These are phyloP conservation scores for Drosophila albomicans DNA, from an alignment of 1,140 invertebrate genomes.

Conservation along the genomic window DNA sequence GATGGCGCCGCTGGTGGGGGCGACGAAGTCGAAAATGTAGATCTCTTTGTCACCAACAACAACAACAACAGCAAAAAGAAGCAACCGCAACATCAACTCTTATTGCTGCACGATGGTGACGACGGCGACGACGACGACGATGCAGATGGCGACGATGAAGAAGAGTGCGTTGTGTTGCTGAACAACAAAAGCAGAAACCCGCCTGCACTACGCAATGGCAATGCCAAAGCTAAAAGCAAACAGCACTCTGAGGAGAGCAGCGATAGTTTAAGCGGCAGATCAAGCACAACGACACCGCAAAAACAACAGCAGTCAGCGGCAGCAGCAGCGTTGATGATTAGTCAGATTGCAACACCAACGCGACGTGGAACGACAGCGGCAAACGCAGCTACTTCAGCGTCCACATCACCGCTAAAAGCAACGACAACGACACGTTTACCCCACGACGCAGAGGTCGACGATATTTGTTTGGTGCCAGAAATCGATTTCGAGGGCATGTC, in stretches of 20 bases:
- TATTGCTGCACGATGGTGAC: slow-evolving; percentile 42
- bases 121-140: slow-evolving; percentile 52
- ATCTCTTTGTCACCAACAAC: slow-evolving; percentile 12
- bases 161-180: slow-evolving; percentile 52
- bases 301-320: slow-evolving; percentile 15
- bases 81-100: slow-evolving; percentile 54
- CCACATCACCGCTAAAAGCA: slow-evolving; percentile 65
- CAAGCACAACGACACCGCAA: slow-evolving; percentile 41
- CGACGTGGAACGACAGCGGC: slow-evolving; percentile 38
- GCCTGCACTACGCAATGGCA: slow-evolving; percentile 50
- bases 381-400: slow-evolving; percentile 12
- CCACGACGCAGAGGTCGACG: slow-evolving; percentile 78
- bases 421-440: slow-evolving; percentile 52
- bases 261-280: slow-evolving; percentile 45
- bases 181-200: slow-evolving; percentile 27
- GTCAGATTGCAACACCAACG: slow-evolving; percentile 61
- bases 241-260: slow-evolving; percentile 52
- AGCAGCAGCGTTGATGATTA: slow-evolving; percentile 35
- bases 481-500: slow-evolving; percentile 86
- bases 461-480: slow-evolving; percentile 82
- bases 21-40: slow-evolving; percentile 20
- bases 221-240: slow-evolving; percentile 31
- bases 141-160: slow-evolving; percentile 61
- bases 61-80: slow-evolving; percentile 7
- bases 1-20: slow-evolving; percentile 53